Evolutionary conservation across 1,140 invertebrate genomes (phyloP), one percentile per base, ranked within the genome.

Genomic region (Metaphire vulgaris): DNA sequence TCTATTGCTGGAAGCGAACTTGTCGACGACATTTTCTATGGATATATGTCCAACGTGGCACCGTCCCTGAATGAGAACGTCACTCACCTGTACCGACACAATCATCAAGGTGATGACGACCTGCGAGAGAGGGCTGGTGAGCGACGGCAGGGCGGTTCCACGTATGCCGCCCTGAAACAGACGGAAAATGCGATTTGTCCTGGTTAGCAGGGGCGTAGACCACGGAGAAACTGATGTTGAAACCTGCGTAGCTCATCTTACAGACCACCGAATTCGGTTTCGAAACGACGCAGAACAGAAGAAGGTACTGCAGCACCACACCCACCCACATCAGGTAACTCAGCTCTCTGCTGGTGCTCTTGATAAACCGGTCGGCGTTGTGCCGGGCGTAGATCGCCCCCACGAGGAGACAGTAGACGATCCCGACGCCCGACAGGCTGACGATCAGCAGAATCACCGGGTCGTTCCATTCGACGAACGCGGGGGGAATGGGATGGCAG

Each of bases 151-250:
- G 33, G 74, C 72, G 6, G 70, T 76, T 6, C 75, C 77, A 31
- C 77, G 79, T 21, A 74, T 75, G 75, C 93, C 92, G 1, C 92
- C 92, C 79, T 92, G 92, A 86, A 97, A 97, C 56, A 65, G 97
- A 28, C 95, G 87, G 1, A 92, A 90, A 78, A 97, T 97, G 21
- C 81, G 88, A 87, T 95, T 96, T 1, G 94, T 96, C 86, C 96
- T 96, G 1, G 93, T 96, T 26, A 97, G 86, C 0, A 97, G 95
- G 93, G 0, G 92, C 92, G 85, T 97, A 97, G 15, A 96, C 92
- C 0, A 96, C 91, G 0, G 93, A 92, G 86, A 97, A 97, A 82
- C 93, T 94, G 81, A 96, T 92, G 1, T 94, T 93, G 2, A 93
- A 92, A 0, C 91, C 89, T 29, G 87, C 83, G 78, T 85, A 84